phyloP scores from a whole-genome alignment of 2,113 vertebrate species.

The Columba janthina region DNA sequence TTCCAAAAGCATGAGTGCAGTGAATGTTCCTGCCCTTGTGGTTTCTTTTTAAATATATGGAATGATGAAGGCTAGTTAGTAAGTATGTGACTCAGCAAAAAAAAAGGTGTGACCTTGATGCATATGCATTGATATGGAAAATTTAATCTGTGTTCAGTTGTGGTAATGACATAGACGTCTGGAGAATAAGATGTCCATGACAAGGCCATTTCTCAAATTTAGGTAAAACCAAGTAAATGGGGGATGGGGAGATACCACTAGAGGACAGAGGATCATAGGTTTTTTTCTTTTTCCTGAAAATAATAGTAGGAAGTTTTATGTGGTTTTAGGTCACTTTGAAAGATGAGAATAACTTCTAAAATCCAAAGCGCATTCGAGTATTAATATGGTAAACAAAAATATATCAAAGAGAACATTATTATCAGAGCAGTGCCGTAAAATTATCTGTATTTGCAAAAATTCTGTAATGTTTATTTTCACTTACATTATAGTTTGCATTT shows the following conservation, averaged over 20 bases:
- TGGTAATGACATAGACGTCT: not conserved
- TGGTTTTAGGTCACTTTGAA: not conserved
- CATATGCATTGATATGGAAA: not conserved
- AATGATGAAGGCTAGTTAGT: not conserved
- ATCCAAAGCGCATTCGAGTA: not conserved
- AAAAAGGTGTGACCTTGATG: not conserved
- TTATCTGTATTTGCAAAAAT: not conserved
- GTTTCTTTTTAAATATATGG: not conserved
- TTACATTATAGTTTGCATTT: not conserved
- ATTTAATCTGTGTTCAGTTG: not conserved
- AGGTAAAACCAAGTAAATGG: not conserved
- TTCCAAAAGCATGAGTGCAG: not conserved
- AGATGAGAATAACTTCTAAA: not conserved
- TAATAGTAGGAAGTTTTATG: not conserved
- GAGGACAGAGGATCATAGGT: no score
- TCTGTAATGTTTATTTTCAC: not conserved
- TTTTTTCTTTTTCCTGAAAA: not conserved
- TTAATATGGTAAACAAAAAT: not conserved
- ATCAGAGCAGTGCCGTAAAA: not conserved
- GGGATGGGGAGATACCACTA: accelerated
- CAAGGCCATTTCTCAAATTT: not conserved
- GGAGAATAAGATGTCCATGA: not conserved
- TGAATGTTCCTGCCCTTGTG: not conserved
- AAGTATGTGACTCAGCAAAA: not conserved
- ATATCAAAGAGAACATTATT: not conserved